phyloP scores from a whole-genome alignment of 2,888 invertebrate species.

The Crocallis elinguaria region DNA sequence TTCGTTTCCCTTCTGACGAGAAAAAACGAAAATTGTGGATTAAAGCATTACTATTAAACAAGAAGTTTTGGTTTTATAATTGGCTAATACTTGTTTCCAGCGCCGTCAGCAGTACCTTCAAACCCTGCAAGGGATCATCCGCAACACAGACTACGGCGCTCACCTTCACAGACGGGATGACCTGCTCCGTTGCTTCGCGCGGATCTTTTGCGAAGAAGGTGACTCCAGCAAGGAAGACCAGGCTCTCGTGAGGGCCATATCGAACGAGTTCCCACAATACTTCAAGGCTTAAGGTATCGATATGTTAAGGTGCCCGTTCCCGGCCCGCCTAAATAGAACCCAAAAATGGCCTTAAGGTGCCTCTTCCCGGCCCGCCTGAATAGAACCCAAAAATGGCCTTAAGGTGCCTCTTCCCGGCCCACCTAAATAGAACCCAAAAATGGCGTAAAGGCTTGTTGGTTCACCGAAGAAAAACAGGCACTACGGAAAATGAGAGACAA shows the following conservation, averaged over 20 bases:
- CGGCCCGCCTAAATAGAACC: no score
- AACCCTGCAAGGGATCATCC: slow-evolving; percentile 91
- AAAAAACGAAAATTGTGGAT: no score
- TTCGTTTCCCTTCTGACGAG: no score
- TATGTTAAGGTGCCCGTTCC: not conserved
- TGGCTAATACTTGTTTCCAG: slow-evolving; percentile 64
- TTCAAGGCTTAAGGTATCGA: slow-evolving; percentile 86
- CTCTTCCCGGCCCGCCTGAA: no score
- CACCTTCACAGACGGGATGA: slow-evolving; percentile 93
- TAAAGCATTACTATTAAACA: no score
- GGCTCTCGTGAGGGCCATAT: slow-evolving; percentile 90
- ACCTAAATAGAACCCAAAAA: no score
- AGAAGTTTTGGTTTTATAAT: not conserved
- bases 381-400: no score
- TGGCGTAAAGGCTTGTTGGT: no score
- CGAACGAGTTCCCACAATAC: slow-evolving; percentile 93
- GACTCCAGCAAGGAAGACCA: slow-evolving; percentile 91
- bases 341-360: no score
- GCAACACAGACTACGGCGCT: slow-evolving; percentile 92
- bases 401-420: no score
- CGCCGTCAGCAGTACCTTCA: slow-evolving; percentile 91
- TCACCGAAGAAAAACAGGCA: no score
- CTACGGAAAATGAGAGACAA: no score
- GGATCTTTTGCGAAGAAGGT: slow-evolving; percentile 94
- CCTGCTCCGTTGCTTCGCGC: slow-evolving; percentile 92